Percentiles rank a stretch among this genome's conserved stretches.
Conservation (phyloP, 2,113 vertebrate species). For the Cyprinodon brontotheroides region DNA sequence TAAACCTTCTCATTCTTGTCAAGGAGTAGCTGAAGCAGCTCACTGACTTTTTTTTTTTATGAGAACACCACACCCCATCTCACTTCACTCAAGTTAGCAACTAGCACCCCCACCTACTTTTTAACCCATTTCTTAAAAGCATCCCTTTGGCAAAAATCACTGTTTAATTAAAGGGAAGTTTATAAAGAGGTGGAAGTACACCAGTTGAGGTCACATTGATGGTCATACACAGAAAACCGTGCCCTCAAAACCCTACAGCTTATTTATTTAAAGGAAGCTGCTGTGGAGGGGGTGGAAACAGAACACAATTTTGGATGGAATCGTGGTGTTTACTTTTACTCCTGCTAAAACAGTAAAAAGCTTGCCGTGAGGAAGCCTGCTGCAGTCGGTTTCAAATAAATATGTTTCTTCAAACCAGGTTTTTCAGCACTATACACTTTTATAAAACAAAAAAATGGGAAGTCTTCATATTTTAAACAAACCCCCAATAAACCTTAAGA, state of each 20-base stretch:
- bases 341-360: conserved; percentile 66
- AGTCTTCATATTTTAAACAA: not conserved
- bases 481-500: not conserved
- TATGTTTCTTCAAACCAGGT: not conserved
- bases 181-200: conserved; percentile 62
- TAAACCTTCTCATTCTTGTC: conserved; percentile 65
- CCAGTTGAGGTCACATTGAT: conserved; percentile 27
- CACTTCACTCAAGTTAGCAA: not conserved
- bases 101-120: not conserved
- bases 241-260: conserved; percentile 28
- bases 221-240: conserved; percentile 45
- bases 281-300: conserved; percentile 30
- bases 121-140: conserved; percentile 14
- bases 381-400: conserved; percentile 33
- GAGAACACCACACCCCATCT: conserved; percentile 6
- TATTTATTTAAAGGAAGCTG: conserved; percentile 66
- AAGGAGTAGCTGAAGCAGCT: conserved; percentile 55
- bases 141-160: conserved; percentile 44
- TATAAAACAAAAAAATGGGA: not conserved
- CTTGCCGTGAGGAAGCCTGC: conserved; percentile 44
- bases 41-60: conserved; percentile 52
- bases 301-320: conserved; percentile 64
- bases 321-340: too few species aligned
- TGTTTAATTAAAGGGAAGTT: conserved; percentile 21
- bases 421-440: not conserved